Base-by-base conservation (phyloP, 2,797 vertebrate genomes). In the Pogoniulus pusillus region DNA sequence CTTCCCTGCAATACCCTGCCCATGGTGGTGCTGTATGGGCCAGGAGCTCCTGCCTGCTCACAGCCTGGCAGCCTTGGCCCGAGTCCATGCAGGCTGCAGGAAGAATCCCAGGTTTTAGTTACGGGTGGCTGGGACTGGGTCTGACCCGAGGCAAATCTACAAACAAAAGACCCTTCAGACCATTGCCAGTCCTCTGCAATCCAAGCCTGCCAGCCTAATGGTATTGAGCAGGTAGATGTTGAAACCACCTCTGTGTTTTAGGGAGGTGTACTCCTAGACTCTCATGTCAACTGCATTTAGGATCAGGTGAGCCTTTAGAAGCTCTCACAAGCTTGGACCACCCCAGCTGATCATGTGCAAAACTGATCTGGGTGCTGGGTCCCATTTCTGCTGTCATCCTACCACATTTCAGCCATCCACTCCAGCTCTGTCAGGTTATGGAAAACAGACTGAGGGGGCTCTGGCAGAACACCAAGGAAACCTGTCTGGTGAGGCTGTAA, bases 281-380 rank as follows among this genome's bases (percentile, higher is more conserved):
- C 86, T 53, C 85, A 83, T 45, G 70, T 85, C 79, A 60, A 43
- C 49, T n/a, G n/a, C 35, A 54, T 72, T 86, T 43, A 63, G 81
- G 66, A 93, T 30, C 47, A 69, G 6, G 29, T 30, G 43, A 93
- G 45, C 47, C 62, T 92, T 75, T 95, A 69, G 93, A 89, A 94
- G 78, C 70, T 91, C 77, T 83, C 78, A 74, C 19, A 35, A 47
- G 26, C 85, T 76, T 53, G 37, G 53, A 3, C 64, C 0, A 3
- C 47, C 66, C 1, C 6, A 82, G 71, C 70, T 60, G 69, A 77
- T 89, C 49, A 84, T 45, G 58, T 70, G 47, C 82, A 91, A 89
- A 91, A 70, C 91, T 63, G 80, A 82, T 92, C n/a, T n/a, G 70
- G 83, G 58, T 53, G 49, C 88, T 91, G 86, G 60, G 47, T 94